Evolutionary conservation across 2,113 vertebrate genomes (phyloP).

Genomic region (Macrotis lagotis): DNA sequence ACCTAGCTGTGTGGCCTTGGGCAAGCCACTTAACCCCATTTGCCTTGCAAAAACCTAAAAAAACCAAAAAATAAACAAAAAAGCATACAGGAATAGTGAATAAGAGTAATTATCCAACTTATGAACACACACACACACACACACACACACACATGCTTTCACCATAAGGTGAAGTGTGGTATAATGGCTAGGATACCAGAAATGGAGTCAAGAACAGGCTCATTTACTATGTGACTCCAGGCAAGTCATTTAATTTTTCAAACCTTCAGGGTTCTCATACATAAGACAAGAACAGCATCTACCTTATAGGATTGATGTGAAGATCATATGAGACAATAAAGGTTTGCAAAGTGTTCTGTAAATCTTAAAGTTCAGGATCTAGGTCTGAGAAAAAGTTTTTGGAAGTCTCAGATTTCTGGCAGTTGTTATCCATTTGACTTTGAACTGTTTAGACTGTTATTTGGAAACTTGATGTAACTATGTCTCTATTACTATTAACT

Average conservation of each 20-base stretch:
- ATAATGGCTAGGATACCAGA: background rate
- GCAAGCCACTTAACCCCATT: no score
- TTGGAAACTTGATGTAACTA: background rate
- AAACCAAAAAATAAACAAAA: no score
- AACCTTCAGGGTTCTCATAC: background rate
- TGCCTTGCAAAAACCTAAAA: no score
- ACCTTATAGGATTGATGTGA: background rate
- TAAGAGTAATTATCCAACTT: background rate
- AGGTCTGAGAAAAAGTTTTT: background rate
- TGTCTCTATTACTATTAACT: background rate
- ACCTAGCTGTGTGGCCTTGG: no score
- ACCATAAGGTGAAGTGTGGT: background rate
- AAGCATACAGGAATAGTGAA: background rate
- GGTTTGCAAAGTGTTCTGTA: background rate
- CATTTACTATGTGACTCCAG: background rate
- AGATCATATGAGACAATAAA: background rate
- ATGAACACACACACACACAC: background rate
- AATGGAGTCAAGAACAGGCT: background rate
- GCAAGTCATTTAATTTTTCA: background rate
- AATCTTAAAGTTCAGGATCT: background rate
- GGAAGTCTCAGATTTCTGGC: background rate
- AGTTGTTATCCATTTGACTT: background rate
- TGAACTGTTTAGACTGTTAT: background rate
- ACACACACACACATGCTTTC: background rate
- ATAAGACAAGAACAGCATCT: background rate